Base-by-base conservation (phyloP, 2,113 vertebrate genomes). In the Thalassarche chlororhynchos region DNA sequence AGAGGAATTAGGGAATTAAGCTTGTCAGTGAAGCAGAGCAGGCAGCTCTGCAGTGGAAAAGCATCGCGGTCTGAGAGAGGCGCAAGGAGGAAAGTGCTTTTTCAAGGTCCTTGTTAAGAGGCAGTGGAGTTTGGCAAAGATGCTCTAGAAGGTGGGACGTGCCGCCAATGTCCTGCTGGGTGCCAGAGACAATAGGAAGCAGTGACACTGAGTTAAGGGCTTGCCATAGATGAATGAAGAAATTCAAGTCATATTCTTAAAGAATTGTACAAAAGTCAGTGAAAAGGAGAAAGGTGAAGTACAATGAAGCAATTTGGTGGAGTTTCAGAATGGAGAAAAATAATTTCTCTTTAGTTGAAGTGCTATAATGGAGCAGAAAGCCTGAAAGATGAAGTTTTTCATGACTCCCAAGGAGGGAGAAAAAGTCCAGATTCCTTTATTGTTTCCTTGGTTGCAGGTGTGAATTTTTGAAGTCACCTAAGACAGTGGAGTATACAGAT, bases 161-260 rank as follows among this genome's bases (percentile, higher is more conserved):
- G 1, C 26, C 8, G 1, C 44, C 6, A 0, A 0, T 29, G 36
- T 36, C 11, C 34, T 62, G 44, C 16, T 55, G 89, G 17, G 36
- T 38, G 65, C 66, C 65, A 83, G 52, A 31, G 74, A 23, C 1
- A 10, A 29, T 7, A 23, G 36, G 44, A 34, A 36, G n/a, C 7
- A 12, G 18, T 12, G n/a, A 17, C 58, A 32, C 11, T 0, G 28
- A 54, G 49, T 31, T 44, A 14, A 82, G 54, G 47, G 23, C 15
- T 64, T 42, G 74, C 26, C n/a, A 23, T 0, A 21, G 16, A 5
- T 31, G 32, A 68, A 36, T 8, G 71, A 31, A 74, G 61, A 74
- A 36, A 76, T 66, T 32, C 38, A 68, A 76, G 47, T 28, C 2
- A 4, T 16, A 9, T 52, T 61, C 68, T 46, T 5, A 40, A 54